Base-by-base conservation (phyloP, 1,140 invertebrate genomes). In the Drosophila takahashii region DNA sequence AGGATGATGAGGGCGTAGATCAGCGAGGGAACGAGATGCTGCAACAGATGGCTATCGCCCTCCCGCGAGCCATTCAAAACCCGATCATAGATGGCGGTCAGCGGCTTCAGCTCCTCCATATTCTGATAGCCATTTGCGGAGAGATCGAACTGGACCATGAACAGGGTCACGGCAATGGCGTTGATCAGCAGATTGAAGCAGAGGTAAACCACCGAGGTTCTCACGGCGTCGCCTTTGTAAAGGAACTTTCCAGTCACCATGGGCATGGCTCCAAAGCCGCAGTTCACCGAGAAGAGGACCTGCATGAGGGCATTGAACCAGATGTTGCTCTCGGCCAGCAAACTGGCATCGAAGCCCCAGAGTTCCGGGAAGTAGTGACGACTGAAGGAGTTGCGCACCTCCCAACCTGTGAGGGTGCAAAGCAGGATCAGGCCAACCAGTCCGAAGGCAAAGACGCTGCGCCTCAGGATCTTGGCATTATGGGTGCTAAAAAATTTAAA, bases 191-290 rank as follows among this genome's bases (percentile, higher is more conserved):
- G 50, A 76, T 92, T 92, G 48, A 92, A 92, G 66, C 90, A 92
- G 13, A 92, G 62, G 57, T 92, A 92, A 4, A 92, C 90, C 15
- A 92, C 77, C 3, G 91, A 92, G 18, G 91, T 92, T 26, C 92
- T 74, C 22, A 92, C 87, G 2, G 92, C 91, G 48, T 92, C 92
- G 6, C 92, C 91, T 71, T 92, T 92, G 62, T 92, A 92, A 16
- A 92, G 70, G 61, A 92, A 92, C 67, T 92, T 92, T 10, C 92
- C 92, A 3, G 92, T 92, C 8, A 92, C n/a, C 64, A 92, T 91
- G 10, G 92, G 91, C 50, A 92, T 52, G 4, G 81, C 77, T 13
- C 92, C 92, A 37, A 92, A 85, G 27, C 91, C 92, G 36, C 90
- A 91, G 47, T 92, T 90, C 0, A 90, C 79, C 11, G 90, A 80